phyloP scores from a whole-genome alignment of 2,797 vertebrate species.

The Notamacropus eugenii region DNA sequence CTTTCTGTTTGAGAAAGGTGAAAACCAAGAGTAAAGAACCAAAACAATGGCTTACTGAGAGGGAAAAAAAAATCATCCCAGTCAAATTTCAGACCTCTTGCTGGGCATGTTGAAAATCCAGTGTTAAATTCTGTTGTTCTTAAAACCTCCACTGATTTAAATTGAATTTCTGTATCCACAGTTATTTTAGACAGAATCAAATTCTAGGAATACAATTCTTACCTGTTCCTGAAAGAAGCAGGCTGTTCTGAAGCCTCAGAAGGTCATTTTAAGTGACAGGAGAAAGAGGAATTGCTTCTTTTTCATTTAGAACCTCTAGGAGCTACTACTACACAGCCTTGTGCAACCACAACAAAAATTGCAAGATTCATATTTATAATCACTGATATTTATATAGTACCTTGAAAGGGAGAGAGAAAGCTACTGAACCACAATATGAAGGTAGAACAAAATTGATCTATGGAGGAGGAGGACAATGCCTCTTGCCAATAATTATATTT shows the following conservation, averaged over 20 bases:
- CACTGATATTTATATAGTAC: neutral
- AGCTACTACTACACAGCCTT: constrained; percentile 12
- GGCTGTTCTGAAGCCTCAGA: constrained; percentile 5
- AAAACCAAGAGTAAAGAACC: constrained; percentile 39
- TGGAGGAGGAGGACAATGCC: neutral
- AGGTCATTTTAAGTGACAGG: constrained; percentile 1
- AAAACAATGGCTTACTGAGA: constrained; percentile 51
- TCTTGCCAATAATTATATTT: neutral
- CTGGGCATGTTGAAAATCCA: neutral
- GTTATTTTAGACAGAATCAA: constrained; percentile 13
- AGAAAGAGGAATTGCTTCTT: constrained; percentile 1
- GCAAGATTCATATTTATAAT: neutral
- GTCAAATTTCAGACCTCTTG: neutral
- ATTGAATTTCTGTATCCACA: constrained; percentile 35
- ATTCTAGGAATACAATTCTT: constrained; percentile 32
- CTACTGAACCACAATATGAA: neutral
- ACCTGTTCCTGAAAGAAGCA: neutral
- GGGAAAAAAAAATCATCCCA: constrained; percentile 23
- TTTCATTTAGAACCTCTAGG: constrained; percentile 8
- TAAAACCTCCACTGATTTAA: constrained; percentile 30
- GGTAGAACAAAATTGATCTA: neutral
- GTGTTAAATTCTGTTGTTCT: neutral
- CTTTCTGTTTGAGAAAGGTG: constrained; percentile 66
- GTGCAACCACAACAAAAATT: neutral
- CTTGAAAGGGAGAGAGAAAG: neutral